phyloP scores from a whole-genome alignment of 2,888 invertebrate species.

The Hyposoter didymator region DNA sequence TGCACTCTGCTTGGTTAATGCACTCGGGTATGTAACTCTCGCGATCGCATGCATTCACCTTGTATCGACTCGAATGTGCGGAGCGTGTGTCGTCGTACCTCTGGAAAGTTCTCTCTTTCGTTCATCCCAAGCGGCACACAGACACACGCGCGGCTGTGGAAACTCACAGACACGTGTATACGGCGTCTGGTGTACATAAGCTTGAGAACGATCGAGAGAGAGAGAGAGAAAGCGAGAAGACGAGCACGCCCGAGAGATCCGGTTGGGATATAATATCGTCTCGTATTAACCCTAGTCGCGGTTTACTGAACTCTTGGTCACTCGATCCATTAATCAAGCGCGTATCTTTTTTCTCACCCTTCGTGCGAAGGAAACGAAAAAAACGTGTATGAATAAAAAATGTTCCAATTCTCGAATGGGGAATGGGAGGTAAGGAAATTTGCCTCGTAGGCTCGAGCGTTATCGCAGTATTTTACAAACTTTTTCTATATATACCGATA shows the following conservation, averaged over 20 bases:
- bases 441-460: neutral
- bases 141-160: neutral
- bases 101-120: constrained; percentile 42
- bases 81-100: constrained; percentile 9
- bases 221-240: constrained; percentile 30
- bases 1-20: constrained; percentile 31
- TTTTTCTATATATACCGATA: neutral
- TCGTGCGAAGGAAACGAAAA: neutral
- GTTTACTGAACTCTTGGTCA: constrained; percentile 52
- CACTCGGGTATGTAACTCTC: constrained; percentile 34
- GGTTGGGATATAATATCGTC: constrained; percentile 57
- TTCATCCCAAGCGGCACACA: neutral
- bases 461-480: too few species aligned
- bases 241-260: constrained; percentile 38
- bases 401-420: neutral
- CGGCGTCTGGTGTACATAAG: neutral
- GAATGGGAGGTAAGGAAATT: neutral
- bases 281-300: constrained; percentile 45
- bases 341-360: constrained; percentile 2
- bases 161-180: neutral
- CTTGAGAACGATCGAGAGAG: neutral
- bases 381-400: neutral
- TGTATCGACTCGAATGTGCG: constrained; percentile 25
- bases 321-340: constrained; percentile 48
- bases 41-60: constrained; percentile 54